Conservation (phyloP, 2,888 invertebrate genomes). For the Papilio demoleus region DNA sequence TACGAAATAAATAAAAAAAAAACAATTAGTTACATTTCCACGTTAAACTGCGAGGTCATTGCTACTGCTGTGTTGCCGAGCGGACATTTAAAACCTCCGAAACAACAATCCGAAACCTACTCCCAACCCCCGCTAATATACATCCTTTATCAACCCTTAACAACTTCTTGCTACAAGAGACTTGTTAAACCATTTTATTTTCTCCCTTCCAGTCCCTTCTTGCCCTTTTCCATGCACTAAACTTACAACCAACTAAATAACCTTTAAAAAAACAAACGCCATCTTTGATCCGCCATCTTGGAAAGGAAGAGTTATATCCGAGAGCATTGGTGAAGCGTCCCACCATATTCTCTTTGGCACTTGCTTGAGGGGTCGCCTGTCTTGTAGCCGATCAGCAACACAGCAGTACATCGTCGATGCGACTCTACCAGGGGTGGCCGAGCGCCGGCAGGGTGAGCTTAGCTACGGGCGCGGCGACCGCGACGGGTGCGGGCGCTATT, state of each 20-base stretch:
- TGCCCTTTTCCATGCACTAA: background rate
- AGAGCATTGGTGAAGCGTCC: conserved; percentile 38
- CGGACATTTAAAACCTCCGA: conserved; percentile 47
- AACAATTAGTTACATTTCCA: conserved; percentile 44
- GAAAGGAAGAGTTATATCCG: conserved; percentile 18
- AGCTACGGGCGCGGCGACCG: conserved; percentile 67
- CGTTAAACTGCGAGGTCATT: conserved; percentile 59
- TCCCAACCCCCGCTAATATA: conserved; percentile 16
- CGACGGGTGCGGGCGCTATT: conserved; percentile 65
- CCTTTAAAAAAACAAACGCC: conserved; percentile 3
- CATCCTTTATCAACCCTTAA: background rate
- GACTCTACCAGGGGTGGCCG: conserved; percentile 72
- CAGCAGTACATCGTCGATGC: conserved; percentile 45
- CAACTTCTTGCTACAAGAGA: background rate
- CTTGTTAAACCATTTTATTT: conserved; percentile 16
- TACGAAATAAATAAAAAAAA: conserved; percentile 71
- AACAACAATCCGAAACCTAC: conserved; percentile 41
- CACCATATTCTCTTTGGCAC: conserved; percentile 34
- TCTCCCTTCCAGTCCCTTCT: conserved; percentile 7
- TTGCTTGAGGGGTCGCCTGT: conserved; percentile 24
- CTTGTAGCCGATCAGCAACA: conserved; percentile 52
- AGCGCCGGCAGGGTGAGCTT: conserved; percentile 57
- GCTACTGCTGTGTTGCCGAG: conserved; percentile 58
- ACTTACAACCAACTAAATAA: conserved; percentile 2
- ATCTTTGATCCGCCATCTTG: conserved; percentile 11